Evolutionary conservation across 2,113 vertebrate genomes (phyloP).

Genomic region (Tichodroma muraria): DNA sequence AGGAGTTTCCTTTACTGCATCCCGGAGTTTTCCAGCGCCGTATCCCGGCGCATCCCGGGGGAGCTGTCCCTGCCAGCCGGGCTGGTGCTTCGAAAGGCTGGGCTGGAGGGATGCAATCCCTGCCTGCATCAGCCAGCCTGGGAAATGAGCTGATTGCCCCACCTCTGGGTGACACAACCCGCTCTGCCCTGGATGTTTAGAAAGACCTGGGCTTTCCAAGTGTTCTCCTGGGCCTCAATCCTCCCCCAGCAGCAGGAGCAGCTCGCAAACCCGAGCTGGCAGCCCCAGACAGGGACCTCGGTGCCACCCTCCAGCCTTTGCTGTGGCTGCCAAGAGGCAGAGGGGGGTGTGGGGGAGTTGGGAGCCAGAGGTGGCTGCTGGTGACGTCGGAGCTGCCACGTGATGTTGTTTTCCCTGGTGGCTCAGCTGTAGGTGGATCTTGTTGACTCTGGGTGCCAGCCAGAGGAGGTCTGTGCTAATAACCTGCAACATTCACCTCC

Average conservation of each 20-base stretch:
- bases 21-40: not conserved
- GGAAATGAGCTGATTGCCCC: not conserved
- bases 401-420: constrained; percentile 45
- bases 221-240: not conserved
- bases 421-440: constrained; percentile 48
- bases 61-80: not conserved
- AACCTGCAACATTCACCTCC: not conserved
- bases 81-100: not conserved
- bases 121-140: not conserved
- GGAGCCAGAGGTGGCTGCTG: not conserved
- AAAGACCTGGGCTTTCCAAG: constrained; percentile 4
- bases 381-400: not conserved
- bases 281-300: rapidly evolving
- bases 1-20: not conserved
- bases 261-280: rapidly evolving
- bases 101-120: not conserved
- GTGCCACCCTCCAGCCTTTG: not conserved
- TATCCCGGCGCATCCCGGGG: rapidly evolving
- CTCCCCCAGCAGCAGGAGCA: not conserved
- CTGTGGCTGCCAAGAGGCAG: not conserved
- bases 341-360: not conserved
- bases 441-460: constrained; percentile 50
- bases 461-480: constrained; percentile 18
- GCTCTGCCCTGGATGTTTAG: not conserved
- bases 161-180: not conserved